Conservation (phyloP, 30 jellyfish, hydroid and myxozoan genomes). For the Nemopilema nomurai region DNA sequence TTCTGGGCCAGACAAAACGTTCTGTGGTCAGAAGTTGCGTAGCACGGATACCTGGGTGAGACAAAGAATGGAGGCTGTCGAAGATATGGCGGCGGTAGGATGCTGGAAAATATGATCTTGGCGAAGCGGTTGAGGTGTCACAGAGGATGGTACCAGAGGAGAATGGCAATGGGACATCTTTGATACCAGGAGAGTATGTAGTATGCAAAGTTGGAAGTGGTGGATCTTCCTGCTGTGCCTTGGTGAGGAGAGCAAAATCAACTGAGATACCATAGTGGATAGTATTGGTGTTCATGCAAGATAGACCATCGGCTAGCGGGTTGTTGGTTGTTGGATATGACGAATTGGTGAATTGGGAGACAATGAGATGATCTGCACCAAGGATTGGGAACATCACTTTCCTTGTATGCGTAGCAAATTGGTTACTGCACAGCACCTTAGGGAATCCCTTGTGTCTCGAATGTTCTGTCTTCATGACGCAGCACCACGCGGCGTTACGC, state of each 20-base stretch:
- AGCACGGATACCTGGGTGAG: conserved; percentile 26
- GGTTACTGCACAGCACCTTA: no score
- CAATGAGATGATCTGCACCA: conserved; percentile 57
- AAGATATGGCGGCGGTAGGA: not conserved
- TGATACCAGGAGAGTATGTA: not conserved
- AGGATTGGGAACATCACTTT: conserved; percentile 37
- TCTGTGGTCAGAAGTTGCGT: conserved; percentile 1
- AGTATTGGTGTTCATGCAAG: no score
- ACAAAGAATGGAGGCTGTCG: conserved; percentile 2
- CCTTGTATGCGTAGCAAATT: no score
- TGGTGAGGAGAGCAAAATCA: conserved; percentile 1
- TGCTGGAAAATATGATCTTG: conserved; percentile 10
- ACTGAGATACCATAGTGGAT: no score
- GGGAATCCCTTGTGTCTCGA: no score
- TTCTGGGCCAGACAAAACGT: conserved; percentile 20
- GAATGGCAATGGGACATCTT: conserved; percentile 6
- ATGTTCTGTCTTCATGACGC: no score
- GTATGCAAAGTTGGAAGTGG: not conserved
- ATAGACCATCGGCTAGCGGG: no score
- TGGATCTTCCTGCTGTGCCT: conserved; percentile 3
- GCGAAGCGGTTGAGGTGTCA: not conserved
- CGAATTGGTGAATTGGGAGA: no score
- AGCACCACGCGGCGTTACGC: no score
- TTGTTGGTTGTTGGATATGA: no score
- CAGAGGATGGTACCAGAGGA: conserved; percentile 15